Conservation (phyloP, 2,113 vertebrate genomes). For the Spermophilus dauricus region DNA sequence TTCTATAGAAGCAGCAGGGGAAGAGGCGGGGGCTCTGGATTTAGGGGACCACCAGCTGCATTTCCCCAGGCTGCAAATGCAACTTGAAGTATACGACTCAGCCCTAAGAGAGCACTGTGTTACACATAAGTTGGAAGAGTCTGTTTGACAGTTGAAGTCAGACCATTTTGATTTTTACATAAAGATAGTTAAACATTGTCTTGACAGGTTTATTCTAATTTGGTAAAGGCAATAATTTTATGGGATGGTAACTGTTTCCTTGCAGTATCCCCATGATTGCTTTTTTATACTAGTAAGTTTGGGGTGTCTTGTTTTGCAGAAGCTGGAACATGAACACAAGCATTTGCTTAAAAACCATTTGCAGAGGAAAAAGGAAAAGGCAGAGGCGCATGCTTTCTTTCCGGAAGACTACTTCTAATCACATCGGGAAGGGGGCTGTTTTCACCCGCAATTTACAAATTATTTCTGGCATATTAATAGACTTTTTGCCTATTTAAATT, state of each 20-base stretch:
- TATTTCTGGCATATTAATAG: constrained; percentile 77
- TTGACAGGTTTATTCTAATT: constrained; percentile 78
- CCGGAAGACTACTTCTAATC: constrained; percentile 56
- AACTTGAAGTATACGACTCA: not conserved
- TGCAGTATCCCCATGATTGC: not conserved
- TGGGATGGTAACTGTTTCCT: constrained; percentile 74
- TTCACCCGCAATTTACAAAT: constrained; percentile 71
- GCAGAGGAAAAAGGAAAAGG: constrained; percentile 63
- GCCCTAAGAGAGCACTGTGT: not conserved
- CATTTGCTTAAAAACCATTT: constrained; percentile 71
- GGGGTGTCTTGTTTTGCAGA: not conserved
- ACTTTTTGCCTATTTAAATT: constrained; percentile 68
- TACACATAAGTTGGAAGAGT: constrained; percentile 54
- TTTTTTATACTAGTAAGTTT: not conserved
- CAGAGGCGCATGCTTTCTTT: constrained; percentile 18
- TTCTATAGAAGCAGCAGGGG: constrained; percentile 51
- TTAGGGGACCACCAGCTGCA: not conserved
- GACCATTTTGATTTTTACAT: constrained; percentile 74
- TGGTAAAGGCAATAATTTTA: constrained; percentile 77
- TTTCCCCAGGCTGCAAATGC: constrained; percentile 14
- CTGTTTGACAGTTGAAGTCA: constrained; percentile 75
- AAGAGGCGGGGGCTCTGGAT: constrained; percentile 16
- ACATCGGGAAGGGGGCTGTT: not conserved
- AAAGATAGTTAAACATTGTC: constrained; percentile 75
- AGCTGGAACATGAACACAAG: not conserved